Evolutionary conservation across 2,888 invertebrate genomes (phyloP).

Genomic region (Macrophya annulata): DNA sequence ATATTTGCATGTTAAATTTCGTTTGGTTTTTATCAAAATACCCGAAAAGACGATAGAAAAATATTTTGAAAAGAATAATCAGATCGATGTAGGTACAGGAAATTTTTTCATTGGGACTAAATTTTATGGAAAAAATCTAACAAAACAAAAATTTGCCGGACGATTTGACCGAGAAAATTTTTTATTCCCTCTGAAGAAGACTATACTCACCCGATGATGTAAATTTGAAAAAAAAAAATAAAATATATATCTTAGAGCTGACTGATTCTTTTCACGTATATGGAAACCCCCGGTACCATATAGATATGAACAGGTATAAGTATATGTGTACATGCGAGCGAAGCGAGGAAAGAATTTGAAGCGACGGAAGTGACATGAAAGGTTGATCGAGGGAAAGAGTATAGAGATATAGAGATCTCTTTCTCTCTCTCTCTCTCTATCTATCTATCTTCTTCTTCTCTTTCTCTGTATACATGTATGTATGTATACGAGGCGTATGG

Average conservation of each 20-base stretch:
- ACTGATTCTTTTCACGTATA: slow-evolving; percentile 13
- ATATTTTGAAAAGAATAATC: no score
- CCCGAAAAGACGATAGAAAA: no score
- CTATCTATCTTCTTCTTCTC: no score
- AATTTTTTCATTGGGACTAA: neutral
- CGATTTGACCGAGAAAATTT: neutral
- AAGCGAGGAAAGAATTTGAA: slow-evolving; percentile 17
- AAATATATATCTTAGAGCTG: neutral
- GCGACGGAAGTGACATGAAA: slow-evolving; percentile 35
- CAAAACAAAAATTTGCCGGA: neutral
- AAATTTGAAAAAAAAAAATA: neutral
- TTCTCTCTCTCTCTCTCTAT: no score
- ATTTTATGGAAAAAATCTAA: neutral
- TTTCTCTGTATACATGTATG: no score
- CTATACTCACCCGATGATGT: neutral
- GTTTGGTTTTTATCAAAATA: no score
- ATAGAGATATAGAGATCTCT: slow-evolving; percentile 10
- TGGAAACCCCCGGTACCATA: neutral
- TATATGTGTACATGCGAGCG: neutral
- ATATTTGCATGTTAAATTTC: no score
- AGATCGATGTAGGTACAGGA: no score
- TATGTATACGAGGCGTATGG: neutral
- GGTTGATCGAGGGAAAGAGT: slow-evolving; percentile 24
- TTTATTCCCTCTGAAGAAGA: neutral
- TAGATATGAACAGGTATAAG: neutral